phyloP scores from a whole-genome alignment of 2,888 invertebrate species.

The Cerastis rubricosa region DNA sequence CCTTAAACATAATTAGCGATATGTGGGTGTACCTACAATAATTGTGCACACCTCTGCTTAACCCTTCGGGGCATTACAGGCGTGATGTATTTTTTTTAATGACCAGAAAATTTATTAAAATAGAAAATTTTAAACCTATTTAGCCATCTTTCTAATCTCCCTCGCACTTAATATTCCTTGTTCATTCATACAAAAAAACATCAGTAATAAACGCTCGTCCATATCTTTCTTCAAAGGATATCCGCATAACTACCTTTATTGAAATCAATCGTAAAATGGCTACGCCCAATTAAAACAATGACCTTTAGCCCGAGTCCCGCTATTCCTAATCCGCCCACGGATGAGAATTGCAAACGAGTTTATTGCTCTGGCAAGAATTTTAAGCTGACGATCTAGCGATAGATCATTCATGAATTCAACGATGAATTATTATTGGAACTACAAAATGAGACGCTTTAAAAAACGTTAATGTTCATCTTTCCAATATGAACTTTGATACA shows the following conservation, averaged over 20 bases:
- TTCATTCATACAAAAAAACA: no score
- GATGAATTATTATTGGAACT: not conserved
- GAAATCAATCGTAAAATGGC: constrained; percentile 26
- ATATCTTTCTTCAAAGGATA: constrained; percentile 11
- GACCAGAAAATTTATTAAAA: not conserved
- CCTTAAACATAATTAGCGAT: not conserved
- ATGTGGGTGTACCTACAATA: not conserved
- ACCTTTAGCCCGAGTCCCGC: constrained; percentile 42
- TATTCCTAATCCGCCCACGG: constrained; percentile 41
- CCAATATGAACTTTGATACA: not conserved
- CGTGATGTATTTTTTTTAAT: not conserved
- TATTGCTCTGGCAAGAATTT: constrained; percentile 29
- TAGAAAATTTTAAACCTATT: not conserved
- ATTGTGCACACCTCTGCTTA: not conserved
- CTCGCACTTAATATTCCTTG: not conserved
- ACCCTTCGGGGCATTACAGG: not conserved
- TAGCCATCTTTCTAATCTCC: not conserved
- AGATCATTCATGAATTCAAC: not conserved
- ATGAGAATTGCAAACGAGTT: constrained; percentile 34
- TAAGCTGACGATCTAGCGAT: not conserved
- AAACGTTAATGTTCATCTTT: not conserved
- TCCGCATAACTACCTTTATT: constrained; percentile 7
- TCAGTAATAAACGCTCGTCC: not conserved
- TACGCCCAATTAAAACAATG: constrained; percentile 39
- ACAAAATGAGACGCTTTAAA: not conserved